Percentiles rank a stretch among this genome's conserved stretches.
Conservation (phyloP, 2,797 vertebrate species). For the Melanotaenia pygmaea region DNA sequence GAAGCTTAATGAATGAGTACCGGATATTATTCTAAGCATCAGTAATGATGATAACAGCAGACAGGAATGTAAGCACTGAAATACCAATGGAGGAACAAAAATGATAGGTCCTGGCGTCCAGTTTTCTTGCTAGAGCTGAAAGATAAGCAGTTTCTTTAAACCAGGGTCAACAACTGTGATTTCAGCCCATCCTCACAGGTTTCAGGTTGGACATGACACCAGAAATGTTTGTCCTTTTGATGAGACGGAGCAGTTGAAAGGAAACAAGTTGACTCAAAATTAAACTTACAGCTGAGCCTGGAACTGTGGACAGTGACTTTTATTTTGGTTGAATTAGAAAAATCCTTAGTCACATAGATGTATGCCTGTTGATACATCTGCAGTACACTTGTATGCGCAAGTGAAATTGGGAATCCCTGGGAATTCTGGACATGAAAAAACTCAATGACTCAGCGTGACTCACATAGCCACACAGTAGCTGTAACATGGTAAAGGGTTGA, state of each 20-base stretch:
- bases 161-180: background rate
- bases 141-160: background rate
- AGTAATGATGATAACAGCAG: constrained; percentile 8
- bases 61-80: background rate
- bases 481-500: constrained; percentile 13
- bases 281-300: background rate
- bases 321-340: background rate
- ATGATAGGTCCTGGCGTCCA: background rate
- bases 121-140: background rate
- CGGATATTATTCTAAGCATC: constrained; percentile 1
- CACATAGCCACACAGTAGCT: constrained; percentile 4
- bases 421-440: constrained; percentile 35
- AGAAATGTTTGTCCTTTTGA: background rate
- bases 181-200: background rate
- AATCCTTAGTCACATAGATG: constrained; percentile 2
- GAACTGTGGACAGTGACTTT: background rate
- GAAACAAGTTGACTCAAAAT: background rate
- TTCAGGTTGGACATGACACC: background rate
- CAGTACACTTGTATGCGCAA: background rate
- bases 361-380: constrained; percentile 2
- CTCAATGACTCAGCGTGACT: constrained; percentile 62
- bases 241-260: background rate
- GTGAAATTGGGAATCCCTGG: constrained; percentile 62
- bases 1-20: background rate
- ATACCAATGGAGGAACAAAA: background rate